A percentile compares a stretch with the other conserved stretches of the same genome.
These are phyloP conservation scores for Mycteria americana DNA, from an alignment of 2,797 vertebrate genomes.

Conservation along the genomic window DNA sequence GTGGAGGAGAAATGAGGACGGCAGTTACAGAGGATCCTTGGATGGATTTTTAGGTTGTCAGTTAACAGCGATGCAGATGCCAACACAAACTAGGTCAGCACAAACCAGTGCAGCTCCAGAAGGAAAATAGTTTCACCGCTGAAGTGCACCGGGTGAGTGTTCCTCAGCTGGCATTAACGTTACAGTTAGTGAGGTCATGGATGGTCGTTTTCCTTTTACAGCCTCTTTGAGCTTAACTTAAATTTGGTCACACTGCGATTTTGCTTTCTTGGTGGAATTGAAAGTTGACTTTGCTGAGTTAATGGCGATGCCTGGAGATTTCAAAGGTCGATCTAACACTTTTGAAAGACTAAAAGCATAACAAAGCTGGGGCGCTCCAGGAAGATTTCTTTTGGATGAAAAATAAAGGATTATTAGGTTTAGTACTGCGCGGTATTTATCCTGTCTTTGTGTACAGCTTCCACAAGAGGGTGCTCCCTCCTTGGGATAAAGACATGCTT, in stretches of 20 bases:
- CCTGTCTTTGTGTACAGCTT: neutral
- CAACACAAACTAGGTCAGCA: constrained; percentile 30
- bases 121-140: neutral
- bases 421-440: fast-evolving
- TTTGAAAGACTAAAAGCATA: neutral
- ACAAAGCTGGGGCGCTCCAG: neutral
- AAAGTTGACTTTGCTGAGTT: neutral
- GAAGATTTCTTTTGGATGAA: neutral
- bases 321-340: neutral
- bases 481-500: neutral
- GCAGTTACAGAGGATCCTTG: neutral
- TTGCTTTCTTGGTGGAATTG: neutral
- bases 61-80: neutral
- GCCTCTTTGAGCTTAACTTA: neutral
- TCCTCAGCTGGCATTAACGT: neutral
- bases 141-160: neutral
- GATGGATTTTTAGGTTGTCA: neutral
- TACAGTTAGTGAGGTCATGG: neutral
- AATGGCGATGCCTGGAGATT: neutral
- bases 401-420: neutral
- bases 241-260: fast-evolving
- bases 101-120: neutral
- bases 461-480: constrained; percentile 55
- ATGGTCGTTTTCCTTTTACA: fast-evolving
- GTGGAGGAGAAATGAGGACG: neutral